Evolutionary conservation across 2,797 vertebrate species (phyloP).

Genomic region (Miichthys miiuy): DNA sequence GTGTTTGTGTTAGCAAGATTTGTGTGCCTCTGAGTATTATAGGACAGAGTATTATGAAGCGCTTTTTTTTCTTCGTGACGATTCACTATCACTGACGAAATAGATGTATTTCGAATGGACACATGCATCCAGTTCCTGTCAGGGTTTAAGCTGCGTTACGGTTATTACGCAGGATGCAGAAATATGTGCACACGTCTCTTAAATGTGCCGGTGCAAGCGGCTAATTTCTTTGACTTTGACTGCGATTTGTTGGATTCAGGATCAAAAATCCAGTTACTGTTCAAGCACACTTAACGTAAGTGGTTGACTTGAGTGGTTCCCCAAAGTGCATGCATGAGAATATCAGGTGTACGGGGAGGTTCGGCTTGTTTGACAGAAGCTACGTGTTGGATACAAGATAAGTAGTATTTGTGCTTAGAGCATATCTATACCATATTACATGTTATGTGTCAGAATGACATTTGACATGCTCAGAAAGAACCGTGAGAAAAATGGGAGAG

Average conservation of each 20-base stretch:
- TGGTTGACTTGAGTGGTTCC: slow-evolving; percentile 4
- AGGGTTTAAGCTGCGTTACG: slow-evolving; percentile 19
- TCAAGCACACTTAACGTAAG: not conserved
- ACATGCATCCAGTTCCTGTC: not conserved
- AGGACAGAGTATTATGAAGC: slow-evolving; percentile 4
- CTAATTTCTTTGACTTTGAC: slow-evolving; percentile 14
- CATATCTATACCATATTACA: not conserved
- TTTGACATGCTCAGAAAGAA: slow-evolving; percentile 31
- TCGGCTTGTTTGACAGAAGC: slow-evolving; percentile 3
- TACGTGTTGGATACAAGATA: not conserved
- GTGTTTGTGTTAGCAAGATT: slow-evolving; percentile 42
- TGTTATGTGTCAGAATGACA: slow-evolving; percentile 37
- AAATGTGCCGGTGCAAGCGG: not conserved
- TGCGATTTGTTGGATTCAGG: slow-evolving; percentile 15
- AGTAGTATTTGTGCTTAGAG: slow-evolving; percentile 5
- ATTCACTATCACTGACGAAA: slow-evolving; percentile 19
- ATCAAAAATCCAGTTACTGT: slow-evolving; percentile 23
- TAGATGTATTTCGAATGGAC: slow-evolving; percentile 1
- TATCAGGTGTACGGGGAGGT: not conserved
- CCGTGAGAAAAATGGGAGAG: slow-evolving; percentile 26
- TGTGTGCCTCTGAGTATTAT: slow-evolving; percentile 18
- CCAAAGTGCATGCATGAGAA: not conserved
- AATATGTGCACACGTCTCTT: not conserved
- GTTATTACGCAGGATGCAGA: slow-evolving; percentile 5
- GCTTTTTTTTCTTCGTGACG: not conserved